phyloP scores from a whole-genome alignment of 2,113 vertebrate species.

The Megalops atlanticus region DNA sequence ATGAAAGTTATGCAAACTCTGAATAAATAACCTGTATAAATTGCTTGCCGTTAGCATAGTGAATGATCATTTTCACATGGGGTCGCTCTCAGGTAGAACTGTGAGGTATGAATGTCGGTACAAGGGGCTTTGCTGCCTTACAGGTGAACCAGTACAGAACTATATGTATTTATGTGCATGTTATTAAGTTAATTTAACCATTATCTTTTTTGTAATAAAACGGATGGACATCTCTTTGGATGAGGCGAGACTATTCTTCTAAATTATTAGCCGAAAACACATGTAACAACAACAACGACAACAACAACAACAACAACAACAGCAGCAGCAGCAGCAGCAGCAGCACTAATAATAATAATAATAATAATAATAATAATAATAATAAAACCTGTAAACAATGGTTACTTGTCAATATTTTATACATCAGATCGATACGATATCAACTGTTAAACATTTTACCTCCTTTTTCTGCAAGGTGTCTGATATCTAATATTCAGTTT shows the following conservation, averaged over 20 bases:
- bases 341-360: too few relatives aligned
- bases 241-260: too few relatives aligned
- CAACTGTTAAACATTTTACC: too few relatives aligned
- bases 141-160: neutral
- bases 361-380: too few relatives aligned
- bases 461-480: neutral
- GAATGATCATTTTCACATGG: neutral
- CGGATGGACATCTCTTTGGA: neutral
- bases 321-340: too few relatives aligned
- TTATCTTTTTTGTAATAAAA: neutral
- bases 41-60: neutral
- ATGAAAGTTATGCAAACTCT: conserved; percentile 17
- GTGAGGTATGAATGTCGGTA: neutral
- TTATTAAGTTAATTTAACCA: neutral
- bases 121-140: neutral
- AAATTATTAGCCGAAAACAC: too few relatives aligned
- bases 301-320: too few relatives aligned
- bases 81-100: neutral
- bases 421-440: too few relatives aligned
- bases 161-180: neutral
- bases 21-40: conserved; percentile 11
- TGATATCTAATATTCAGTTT: neutral
- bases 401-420: too few relatives aligned
- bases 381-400: too few relatives aligned
- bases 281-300: too few relatives aligned